Conservation (phyloP, 1,140 invertebrate genomes). For the Oppia nitens region DNA sequence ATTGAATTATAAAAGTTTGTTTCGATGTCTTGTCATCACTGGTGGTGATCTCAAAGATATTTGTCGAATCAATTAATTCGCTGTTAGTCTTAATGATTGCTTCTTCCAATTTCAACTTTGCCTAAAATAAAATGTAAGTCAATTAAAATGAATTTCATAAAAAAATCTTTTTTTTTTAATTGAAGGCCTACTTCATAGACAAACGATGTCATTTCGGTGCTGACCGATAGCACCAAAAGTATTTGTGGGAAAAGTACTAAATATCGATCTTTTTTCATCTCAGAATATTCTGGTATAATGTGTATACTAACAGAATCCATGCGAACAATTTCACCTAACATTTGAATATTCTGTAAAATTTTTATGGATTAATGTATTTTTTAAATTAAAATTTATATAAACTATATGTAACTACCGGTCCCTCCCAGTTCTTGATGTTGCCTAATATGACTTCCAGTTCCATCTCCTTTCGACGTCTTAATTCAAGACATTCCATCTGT, state of each 20-base stretch:
- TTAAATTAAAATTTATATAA: not conserved
- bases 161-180: constrained; percentile 1
- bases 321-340: constrained; percentile 33
- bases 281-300: constrained; percentile 36
- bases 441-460: constrained; percentile 85
- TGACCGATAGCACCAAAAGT: constrained; percentile 74
- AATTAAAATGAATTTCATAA: not conserved
- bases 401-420: constrained; percentile 40
- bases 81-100: not conserved
- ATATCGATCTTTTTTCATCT: constrained; percentile 68
- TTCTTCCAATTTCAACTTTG: not conserved
- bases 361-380: not conserved
- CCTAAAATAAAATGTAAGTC: not conserved
- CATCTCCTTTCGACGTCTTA: constrained; percentile 83
- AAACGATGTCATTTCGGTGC: constrained; percentile 77
- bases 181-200: constrained; percentile 62
- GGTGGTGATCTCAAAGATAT: not conserved
- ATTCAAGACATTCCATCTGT: constrained; percentile 60
- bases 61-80: not conserved
- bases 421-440: constrained; percentile 82
- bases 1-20: not conserved
- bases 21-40: not conserved
- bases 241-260: constrained; percentile 76
- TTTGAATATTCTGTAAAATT: constrained; percentile 27
- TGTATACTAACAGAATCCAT: constrained; percentile 50